Percentiles rank a stretch among this genome's conserved stretches.
phyloP scores from a whole-genome alignment of 2,113 vertebrate species.

The Tonatia bakeri region DNA sequence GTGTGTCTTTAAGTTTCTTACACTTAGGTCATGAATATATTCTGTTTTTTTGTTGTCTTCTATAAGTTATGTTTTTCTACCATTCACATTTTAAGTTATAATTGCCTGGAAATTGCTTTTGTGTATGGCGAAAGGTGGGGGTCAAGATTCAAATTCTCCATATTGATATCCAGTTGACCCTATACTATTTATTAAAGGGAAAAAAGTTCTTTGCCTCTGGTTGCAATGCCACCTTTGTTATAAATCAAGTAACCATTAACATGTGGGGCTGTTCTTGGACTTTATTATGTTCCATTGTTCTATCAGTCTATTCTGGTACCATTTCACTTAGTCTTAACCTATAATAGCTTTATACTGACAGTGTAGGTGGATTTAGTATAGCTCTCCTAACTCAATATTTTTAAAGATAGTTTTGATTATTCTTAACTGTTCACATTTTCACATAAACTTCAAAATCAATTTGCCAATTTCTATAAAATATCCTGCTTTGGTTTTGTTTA shows the following conservation, averaged over 20 bases:
- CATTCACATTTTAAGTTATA: background rate
- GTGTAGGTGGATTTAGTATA: background rate
- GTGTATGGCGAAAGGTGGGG: background rate
- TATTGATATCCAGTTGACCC: background rate
- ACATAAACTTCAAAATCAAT: no score
- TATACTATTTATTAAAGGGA: background rate
- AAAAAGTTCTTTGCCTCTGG: background rate
- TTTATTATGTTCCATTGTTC: background rate
- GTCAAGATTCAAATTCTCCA: conserved; percentile 2
- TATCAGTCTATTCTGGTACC: background rate
- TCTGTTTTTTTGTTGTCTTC: background rate
- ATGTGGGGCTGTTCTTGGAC: background rate
- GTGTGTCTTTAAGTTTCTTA: background rate
- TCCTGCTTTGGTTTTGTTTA: background rate
- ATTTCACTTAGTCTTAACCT: background rate
- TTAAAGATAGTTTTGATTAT: background rate
- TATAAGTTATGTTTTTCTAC: background rate
- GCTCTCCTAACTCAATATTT: background rate
- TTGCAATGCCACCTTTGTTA: background rate
- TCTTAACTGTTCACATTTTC: no score
- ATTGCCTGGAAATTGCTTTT: conserved; percentile 3
- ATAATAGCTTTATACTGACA: background rate
- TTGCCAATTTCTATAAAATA: background rate
- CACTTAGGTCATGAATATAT: background rate
- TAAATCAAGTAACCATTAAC: background rate